Conservation (phyloP, 2,888 invertebrate genomes). For the Meghimatium bilineatum region DNA sequence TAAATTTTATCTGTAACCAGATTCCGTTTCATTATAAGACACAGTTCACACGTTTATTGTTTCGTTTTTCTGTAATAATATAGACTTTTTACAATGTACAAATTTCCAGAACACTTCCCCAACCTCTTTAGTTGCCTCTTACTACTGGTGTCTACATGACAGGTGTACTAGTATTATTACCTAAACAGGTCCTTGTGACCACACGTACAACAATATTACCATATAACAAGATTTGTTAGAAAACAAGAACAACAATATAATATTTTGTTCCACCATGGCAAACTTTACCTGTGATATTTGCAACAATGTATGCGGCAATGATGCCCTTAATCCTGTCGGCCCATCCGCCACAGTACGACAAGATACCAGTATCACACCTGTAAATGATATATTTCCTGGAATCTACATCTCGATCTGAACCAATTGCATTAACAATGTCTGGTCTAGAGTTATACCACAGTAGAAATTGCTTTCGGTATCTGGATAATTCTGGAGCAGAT, state of each 20-base stretch:
- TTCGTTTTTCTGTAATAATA: too few species aligned
- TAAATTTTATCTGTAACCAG: too few species aligned
- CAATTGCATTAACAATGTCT: neutral
- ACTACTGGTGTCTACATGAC: too few species aligned
- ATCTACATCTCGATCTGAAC: neutral
- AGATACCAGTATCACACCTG: neutral
- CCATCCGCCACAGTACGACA: conserved; percentile 10
- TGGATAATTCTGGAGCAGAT: neutral
- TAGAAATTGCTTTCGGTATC: neutral
- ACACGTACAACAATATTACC: too few species aligned
- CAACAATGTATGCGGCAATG: neutral
- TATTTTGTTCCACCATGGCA: neutral
- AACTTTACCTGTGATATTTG: conserved; percentile 14
- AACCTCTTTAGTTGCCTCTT: too few species aligned
- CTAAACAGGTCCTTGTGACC: too few species aligned
- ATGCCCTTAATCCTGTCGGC: conserved; percentile 19
- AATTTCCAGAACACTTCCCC: too few species aligned
- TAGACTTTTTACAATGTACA: too few species aligned
- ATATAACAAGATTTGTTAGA: too few species aligned
- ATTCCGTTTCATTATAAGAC: too few species aligned
- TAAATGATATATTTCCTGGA: neutral
- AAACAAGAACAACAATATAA: neutral
- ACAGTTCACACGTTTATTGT: too few species aligned
- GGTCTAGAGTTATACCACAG: neutral
- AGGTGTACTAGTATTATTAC: too few species aligned